These are phyloP conservation scores for Geophilus truncorum DNA, from an alignment of 2,888 invertebrate species.

Conservation along the genomic window DNA sequence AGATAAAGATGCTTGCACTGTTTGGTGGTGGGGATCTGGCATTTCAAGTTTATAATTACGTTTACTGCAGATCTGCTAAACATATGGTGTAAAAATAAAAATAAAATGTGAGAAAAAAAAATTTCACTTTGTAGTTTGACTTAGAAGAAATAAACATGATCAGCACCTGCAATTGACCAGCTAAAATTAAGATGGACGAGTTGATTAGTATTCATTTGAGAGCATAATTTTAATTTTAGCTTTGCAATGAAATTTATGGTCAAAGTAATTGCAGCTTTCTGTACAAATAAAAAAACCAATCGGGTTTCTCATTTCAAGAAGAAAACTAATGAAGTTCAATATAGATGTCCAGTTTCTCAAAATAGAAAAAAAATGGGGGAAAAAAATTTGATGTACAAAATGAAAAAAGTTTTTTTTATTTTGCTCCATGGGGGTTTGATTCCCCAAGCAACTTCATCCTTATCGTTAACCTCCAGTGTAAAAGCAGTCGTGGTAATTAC, in stretches of 20 bases:
- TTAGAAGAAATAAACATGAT: not conserved
- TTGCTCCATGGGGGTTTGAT: not conserved
- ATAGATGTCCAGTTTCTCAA: not conserved
- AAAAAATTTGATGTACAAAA: not conserved
- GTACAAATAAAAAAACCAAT: not conserved
- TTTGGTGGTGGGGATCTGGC: not conserved
- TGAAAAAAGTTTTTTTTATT: not conserved
- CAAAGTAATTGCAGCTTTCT: not conserved
- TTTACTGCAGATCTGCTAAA: not conserved
- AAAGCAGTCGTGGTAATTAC: not conserved
- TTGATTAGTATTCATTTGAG: not conserved
- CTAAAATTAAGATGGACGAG: not conserved
- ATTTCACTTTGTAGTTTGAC: not conserved
- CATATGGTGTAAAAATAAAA: not conserved
- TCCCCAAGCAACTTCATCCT: not conserved
- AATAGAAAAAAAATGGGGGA: not conserved
- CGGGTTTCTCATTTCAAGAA: not conserved
- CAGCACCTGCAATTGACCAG: not conserved
- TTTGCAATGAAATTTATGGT: not conserved
- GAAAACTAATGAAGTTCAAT: slow-evolving; percentile 13
- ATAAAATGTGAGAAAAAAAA: not conserved
- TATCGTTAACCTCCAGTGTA: not conserved
- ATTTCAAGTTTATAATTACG: not conserved
- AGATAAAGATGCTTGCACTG: not conserved
- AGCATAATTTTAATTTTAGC: not conserved